A percentile compares a stretch with the other conserved stretches of the same genome.
Conservation (phyloP, 2,888 invertebrate species). For the Petrolisthes cinctipes region DNA sequence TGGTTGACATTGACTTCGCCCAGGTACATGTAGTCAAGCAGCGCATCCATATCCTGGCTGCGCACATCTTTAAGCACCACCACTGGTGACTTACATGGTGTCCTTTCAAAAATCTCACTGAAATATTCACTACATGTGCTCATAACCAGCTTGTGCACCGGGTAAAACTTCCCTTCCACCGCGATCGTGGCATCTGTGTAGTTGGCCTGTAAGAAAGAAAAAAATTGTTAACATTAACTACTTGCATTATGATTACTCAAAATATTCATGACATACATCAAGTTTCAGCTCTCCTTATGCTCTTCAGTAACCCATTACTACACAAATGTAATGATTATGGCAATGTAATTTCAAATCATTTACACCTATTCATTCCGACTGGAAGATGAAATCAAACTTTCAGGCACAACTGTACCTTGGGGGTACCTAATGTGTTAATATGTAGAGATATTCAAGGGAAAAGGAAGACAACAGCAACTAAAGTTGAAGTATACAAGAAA, state of each 20-base stretch:
- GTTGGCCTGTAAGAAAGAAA: constrained; percentile 46
- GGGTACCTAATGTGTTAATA: too few species aligned
- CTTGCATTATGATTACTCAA: not conserved
- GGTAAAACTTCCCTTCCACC: constrained; percentile 60
- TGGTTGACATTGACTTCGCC: constrained; percentile 63
- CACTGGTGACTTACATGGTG: constrained; percentile 62
- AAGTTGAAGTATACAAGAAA: too few species aligned
- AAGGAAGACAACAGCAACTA: too few species aligned
- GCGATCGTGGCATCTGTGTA: constrained; percentile 61
- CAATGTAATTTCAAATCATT: not conserved
- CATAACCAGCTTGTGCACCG: constrained; percentile 60
- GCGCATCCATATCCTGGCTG: constrained; percentile 61
- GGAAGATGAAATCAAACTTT: too few species aligned
- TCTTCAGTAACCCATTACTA: not conserved
- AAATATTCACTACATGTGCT: constrained; percentile 64
- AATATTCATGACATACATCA: not conserved
- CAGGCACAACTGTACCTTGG: too few species aligned
- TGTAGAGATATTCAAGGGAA: too few species aligned
- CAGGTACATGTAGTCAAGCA: constrained; percentile 60
- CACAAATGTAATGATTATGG: not conserved
- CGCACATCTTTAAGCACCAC: constrained; percentile 64
- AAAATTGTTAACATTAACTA: not conserved
- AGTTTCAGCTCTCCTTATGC: not conserved
- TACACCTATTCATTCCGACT: too few species aligned
- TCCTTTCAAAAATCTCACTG: constrained; percentile 60